Evolutionary conservation across 2,797 vertebrate species (phyloP).

Genomic region (Chaetophractus vellerosus): DNA sequence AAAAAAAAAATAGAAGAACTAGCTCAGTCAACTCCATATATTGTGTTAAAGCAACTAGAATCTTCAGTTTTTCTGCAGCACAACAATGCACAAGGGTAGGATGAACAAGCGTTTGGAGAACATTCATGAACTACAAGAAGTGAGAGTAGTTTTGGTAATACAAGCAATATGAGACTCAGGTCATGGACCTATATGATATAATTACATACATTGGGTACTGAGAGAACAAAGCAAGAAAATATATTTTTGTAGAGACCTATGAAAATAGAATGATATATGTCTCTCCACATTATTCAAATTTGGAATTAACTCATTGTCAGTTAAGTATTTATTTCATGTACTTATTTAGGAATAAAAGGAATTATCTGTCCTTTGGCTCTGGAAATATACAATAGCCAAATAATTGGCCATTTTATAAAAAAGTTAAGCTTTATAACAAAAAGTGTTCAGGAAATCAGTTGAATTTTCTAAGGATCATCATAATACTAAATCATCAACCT

Average conservation of each 20-base stretch:
- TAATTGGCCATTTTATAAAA: constrained; percentile 59
- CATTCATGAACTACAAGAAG: background rate
- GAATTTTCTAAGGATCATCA: constrained; percentile 26
- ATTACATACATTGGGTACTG: background rate
- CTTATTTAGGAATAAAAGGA: constrained; percentile 1
- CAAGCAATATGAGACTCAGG: background rate
- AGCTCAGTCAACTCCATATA: background rate
- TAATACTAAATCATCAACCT: constrained; percentile 10
- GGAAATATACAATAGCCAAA: constrained; percentile 15
- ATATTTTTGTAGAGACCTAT: background rate
- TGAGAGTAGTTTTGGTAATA: background rate
- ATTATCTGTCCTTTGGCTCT: constrained; percentile 21
- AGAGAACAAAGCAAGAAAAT: constrained; percentile 14
- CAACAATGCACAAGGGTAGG: background rate
- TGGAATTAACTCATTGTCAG: background rate
- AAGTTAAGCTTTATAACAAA: background rate
- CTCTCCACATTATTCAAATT: background rate
- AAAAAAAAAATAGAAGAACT: too few species aligned
- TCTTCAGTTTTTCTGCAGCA: background rate
- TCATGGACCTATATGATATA: background rate
- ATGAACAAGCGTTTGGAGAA: background rate
- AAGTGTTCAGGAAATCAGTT: background rate
- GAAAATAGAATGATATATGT: constrained; percentile 12
- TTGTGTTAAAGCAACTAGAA: background rate
- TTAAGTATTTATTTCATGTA: background rate